Base-by-base conservation (phyloP, 2,888 invertebrate species). In the Stratiomys singularior region DNA sequence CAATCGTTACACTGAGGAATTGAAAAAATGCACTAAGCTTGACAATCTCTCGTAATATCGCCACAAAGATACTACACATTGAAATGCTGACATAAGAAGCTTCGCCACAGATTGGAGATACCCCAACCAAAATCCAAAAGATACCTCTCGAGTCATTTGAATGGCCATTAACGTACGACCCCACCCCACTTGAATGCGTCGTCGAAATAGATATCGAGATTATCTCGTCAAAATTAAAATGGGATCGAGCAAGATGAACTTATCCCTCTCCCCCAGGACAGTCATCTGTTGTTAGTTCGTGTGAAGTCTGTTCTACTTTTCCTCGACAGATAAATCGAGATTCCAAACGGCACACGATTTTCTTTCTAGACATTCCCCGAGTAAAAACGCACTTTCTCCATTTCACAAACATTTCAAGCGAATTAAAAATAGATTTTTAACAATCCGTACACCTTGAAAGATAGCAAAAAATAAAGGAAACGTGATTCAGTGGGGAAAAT, bases 291-390 rank as follows among this genome's bases (percentile, higher is more conserved):
- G n/a, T 37, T 21, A 44, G n/a, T 44, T 18, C 7, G 23, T 44
- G 60, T 44, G 37, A 30, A 60, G 37, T 30, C 74, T 74, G 74
- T 21, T 74, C 74, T 21, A 74, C 60, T 74, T 74, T 37, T 47
- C 56, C 23, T 23, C 72, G 23, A 74, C 23, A 27, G 37, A 58
- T 56, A 60, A n/a, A 74, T 69, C 46, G 21, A 60, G 60, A 74
- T 58, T 74, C 44, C 58, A 37, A 74, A 15, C 47, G 60, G 60
- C 44, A 60, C 74, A 74, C 58, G 60, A 58, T 58, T 52, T 13
- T 64, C 18, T 52, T 15, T 52, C 15, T 13, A 52, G 52, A 52
- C 21, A 67, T 69, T 69, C 46, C 25, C 27, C 18, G n/a, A 18
- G 66, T 3, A 37, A 66, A 37, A 66, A 66, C 37, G 66, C 37